Percentiles rank a stretch among this genome's conserved stretches.
These are phyloP conservation scores for Chelidonichthys spinosus DNA, from an alignment of 2,797 vertebrate genomes.

Conservation along the genomic window DNA sequence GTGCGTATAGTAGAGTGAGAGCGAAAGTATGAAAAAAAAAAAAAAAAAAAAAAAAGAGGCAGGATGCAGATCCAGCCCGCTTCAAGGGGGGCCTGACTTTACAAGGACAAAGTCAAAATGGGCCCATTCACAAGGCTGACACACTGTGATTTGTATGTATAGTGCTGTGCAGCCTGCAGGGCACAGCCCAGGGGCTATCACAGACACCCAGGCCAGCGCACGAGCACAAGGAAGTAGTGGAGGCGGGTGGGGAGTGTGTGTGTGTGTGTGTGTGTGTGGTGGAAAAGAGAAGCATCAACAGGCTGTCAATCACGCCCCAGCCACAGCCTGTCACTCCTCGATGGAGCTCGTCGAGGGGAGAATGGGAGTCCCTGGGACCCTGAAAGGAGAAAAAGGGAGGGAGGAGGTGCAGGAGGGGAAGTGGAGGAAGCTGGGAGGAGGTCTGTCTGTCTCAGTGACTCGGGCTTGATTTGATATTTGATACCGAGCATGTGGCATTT, in stretches of 20 bases:
- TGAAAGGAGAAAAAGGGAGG: slow-evolving; percentile 57
- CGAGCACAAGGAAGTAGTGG: slow-evolving; percentile 37
- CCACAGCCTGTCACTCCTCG: slow-evolving; percentile 75
- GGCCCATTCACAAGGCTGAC: slow-evolving; percentile 77
- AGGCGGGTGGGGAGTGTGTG: slow-evolving; percentile 27
- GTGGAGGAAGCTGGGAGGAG: slow-evolving; percentile 48
- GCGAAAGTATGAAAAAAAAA: slow-evolving; percentile 58
- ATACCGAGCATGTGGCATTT: slow-evolving; percentile 82
- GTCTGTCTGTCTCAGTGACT: slow-evolving; percentile 75
- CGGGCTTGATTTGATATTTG: slow-evolving; percentile 84
- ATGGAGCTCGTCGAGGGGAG: slow-evolving; percentile 68
- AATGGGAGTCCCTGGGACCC: slow-evolving; percentile 76
- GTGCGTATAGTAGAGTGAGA: slow-evolving; percentile 46
- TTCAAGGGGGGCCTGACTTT: slow-evolving; percentile 76
- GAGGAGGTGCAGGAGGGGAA: slow-evolving; percentile 45
- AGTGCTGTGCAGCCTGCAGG: slow-evolving; percentile 75
- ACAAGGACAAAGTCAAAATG: slow-evolving; percentile 82
- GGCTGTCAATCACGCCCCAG: slow-evolving; percentile 80
- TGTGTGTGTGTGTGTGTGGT: slow-evolving; percentile 2
- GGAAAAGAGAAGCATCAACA: slow-evolving; percentile 73
- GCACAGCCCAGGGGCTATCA: slow-evolving; percentile 79
- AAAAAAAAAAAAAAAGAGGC: slow-evolving; percentile 46
- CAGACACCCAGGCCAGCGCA: slow-evolving; percentile 73
- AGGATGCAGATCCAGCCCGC: slow-evolving; percentile 72
- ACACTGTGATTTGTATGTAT: slow-evolving; percentile 81